These are phyloP conservation scores for Platyrinchus mystaceus DNA, from an alignment of 2,797 vertebrate genomes.

Conservation along the genomic window DNA sequence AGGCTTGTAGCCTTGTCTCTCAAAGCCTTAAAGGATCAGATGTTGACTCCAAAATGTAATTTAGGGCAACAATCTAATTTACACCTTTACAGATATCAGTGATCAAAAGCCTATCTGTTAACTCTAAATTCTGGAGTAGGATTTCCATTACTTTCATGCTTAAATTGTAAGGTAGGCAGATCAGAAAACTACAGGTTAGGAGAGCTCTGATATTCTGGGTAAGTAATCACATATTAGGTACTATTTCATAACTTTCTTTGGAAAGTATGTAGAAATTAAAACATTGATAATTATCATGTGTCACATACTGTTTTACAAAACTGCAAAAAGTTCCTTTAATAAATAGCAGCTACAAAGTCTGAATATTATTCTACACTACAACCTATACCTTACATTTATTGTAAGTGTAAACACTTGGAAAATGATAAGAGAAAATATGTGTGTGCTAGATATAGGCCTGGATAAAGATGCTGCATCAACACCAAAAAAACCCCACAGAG, in stretches of 20 bases:
- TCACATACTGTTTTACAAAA: neutral
- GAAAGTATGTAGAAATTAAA: neutral
- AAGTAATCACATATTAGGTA: neutral
- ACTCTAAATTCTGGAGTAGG: neutral
- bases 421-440: neutral
- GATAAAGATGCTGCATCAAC: neutral
- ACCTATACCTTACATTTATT: neutral
- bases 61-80: neutral
- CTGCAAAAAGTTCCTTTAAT: neutral
- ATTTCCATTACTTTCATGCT: neutral
- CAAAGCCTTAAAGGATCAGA: neutral
- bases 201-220: neutral
- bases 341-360: neutral
- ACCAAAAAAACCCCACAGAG: neutral
- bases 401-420: neutral
- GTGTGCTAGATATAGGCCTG: neutral
- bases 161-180: neutral
- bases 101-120: neutral
- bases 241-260: neutral
- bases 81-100: neutral
- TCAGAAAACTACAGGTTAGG: neutral
- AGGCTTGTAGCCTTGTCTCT: neutral
- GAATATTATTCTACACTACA: neutral
- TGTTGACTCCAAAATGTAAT: neutral
- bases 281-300: neutral